phyloP scores from a whole-genome alignment of 2,888 invertebrate species.

The Nemotelus pantherinus region DNA sequence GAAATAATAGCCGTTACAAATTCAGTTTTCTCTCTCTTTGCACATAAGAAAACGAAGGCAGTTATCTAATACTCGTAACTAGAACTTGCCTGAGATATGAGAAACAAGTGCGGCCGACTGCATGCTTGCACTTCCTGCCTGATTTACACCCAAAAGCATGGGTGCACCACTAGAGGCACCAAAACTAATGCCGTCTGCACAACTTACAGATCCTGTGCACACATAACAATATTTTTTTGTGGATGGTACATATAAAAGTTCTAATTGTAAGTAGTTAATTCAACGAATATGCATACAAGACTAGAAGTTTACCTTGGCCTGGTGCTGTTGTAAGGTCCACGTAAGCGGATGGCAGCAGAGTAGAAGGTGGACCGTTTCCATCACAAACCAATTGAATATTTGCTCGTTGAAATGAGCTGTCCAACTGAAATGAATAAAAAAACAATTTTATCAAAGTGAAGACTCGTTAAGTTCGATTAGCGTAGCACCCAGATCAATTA shows the following conservation, averaged over 20 bases:
- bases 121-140: conserved; percentile 52
- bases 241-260: background rate
- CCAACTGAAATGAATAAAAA: conserved; percentile 43
- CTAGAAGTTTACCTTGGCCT: conserved; percentile 50
- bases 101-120: conserved; percentile 53
- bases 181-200: conserved; percentile 60
- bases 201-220: conserved; percentile 63
- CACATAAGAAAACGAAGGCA: no score
- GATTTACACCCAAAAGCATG: conserved; percentile 59
- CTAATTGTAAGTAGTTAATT: no score
- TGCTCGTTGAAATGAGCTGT: conserved; percentile 55
- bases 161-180: conserved; percentile 52
- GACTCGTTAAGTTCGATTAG: background rate
- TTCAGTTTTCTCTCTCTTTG: no score
- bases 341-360: conserved; percentile 52
- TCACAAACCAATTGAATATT: conserved; percentile 53
- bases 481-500: background rate
- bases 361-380: conserved; percentile 50
- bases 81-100: conserved; percentile 52
- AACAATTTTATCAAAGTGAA: background rate
- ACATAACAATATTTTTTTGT: conserved; percentile 23
- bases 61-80: background rate
- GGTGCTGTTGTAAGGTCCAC: conserved; percentile 53
- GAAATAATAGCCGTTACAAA: no score
- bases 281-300: background rate